A percentile compares a stretch with the other conserved stretches of the same genome.
phyloP scores from a whole-genome alignment of 1,140 invertebrate species.

The Goniozus legneri region DNA sequence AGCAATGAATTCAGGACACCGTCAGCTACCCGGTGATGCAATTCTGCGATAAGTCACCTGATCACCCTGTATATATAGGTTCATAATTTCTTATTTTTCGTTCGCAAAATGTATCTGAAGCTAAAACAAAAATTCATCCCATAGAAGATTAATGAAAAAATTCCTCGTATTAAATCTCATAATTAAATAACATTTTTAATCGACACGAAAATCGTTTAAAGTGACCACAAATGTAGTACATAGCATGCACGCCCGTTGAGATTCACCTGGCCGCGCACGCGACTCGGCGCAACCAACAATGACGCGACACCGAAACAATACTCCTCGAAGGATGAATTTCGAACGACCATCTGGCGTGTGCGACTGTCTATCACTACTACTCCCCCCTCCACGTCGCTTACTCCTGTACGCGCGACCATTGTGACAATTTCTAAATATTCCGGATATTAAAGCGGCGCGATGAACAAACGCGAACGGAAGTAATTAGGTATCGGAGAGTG shows the following conservation, averaged over 20 bases:
- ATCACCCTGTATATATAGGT: too few species aligned
- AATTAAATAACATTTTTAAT: too few species aligned
- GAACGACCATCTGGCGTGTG: constrained; percentile 31
- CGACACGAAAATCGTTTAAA: too few species aligned
- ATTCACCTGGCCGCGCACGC: constrained; percentile 37
- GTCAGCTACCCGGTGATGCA: too few species aligned
- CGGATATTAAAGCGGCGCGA: constrained; percentile 41
- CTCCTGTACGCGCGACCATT: neutral
- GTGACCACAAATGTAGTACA: too few species aligned
- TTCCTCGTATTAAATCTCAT: too few species aligned
- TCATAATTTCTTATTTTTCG: too few species aligned
- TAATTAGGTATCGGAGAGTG: constrained; percentile 33
- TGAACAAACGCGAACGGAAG: constrained; percentile 40
- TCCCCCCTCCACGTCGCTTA: neutral
- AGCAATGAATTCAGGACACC: too few species aligned
- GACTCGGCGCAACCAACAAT: constrained; percentile 19
- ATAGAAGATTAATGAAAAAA: neutral
- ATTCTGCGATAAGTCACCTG: too few species aligned
- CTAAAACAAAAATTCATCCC: too few species aligned
- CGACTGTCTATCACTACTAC: constrained; percentile 9
- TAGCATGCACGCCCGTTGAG: too few species aligned
- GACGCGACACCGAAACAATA: constrained; percentile 29
- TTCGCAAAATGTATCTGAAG: too few species aligned
- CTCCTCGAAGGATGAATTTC: constrained; percentile 21
- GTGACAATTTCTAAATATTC: constrained; percentile 20